Base-by-base conservation (phyloP, 2,888 invertebrate species). In the Amorpha juglandis region DNA sequence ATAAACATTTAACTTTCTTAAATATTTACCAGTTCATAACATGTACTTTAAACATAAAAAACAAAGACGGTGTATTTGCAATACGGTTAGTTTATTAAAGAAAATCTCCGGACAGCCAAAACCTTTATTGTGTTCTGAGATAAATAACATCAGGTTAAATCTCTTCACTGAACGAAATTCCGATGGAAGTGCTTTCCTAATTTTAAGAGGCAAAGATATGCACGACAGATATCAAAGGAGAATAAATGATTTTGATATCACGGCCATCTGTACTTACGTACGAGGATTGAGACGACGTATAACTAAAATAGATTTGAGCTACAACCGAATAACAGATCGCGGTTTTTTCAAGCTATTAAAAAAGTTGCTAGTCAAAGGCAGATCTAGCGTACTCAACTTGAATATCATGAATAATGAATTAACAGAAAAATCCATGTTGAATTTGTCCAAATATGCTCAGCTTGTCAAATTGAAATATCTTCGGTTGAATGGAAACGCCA, bases 351-450 rank as follows among this genome's bases (percentile, higher is more conserved):
- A 87, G 68, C 71, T 94, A 12, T 71, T 91, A 3, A 90, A 93
- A 73, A 83, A 87, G 19, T 80, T 91, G 7, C 82, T 94, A 0
- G 74, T 90, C 0, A 87, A 94, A 78, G 81, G 85, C 0, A 76
- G 91, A 63, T 94, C 95, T 0, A 89, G 93, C 66, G 68, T 95
- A 0, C 74, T 84, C 0, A 90, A 94, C 71, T 74, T 96, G 21
- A 94, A 95, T 77, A 75, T 95, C 0, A 94, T 94, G 88, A 93
- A 94, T 65, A 95, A 95, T 71, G 82, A 94, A 62, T 79, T 96
- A 50, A 87, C 88, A 0, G 85, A 87, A 2, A 69, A 74, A 42
- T 94, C 95, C 0, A 83, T 94, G 14, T 66, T 75, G 0, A 71
- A 82, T 69, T 71, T 93, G 35, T 82, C 89, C 0, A 85, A 83